Base-by-base conservation (phyloP, 1,140 invertebrate genomes). In the Rhizoglyphus robini region DNA sequence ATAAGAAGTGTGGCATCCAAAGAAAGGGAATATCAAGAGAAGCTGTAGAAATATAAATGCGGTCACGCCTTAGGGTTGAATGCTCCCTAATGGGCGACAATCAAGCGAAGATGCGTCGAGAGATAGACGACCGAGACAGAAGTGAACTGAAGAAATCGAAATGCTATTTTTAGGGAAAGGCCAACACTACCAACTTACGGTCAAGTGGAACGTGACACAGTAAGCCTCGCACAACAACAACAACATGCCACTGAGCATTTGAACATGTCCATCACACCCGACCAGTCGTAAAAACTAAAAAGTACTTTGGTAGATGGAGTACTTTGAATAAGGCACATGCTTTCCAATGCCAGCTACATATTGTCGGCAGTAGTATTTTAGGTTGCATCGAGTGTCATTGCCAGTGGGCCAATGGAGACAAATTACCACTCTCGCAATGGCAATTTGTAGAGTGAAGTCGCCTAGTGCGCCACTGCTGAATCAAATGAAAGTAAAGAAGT, bases 161-260 rank as follows among this genome's bases (percentile, higher is more conserved):
- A 54, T 54, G 51, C 51, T 54, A 54, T 54, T 54, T 54, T 54
- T 54, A 54, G 51, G 51, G 51, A 54, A 54, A 54, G 51, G 51
- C 51, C 51, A 54, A 54, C 51, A 15, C 20, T 54, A 32, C 23
- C 8, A 25, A 54, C 23, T 54, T 5, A 23, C 51, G 20, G 8
- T 54, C 51, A 54, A 54, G 51, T 54, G 51, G 51, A 54, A 54
- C 51, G 51, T 54, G 51, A 54, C 51, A 54, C 51, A 54, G 8
- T 54, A 54, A 54, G 5, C 51, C 15, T 15, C 41, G 41, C 15
- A 46, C 41, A 46, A 15, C 41, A 46, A 46, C 41, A 46, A 15
- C 15, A 46, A 46, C 41, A 46, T 46, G 23, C 41, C 41, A 23
- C n/a, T n/a, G n/a, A n/a, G n/a, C n/a, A n/a, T n/a, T n/a, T n/a